A percentile compares a stretch with the other conserved stretches of the same genome.
Conservation (phyloP, 1,140 invertebrate species). For the Manduca sexta region DNA sequence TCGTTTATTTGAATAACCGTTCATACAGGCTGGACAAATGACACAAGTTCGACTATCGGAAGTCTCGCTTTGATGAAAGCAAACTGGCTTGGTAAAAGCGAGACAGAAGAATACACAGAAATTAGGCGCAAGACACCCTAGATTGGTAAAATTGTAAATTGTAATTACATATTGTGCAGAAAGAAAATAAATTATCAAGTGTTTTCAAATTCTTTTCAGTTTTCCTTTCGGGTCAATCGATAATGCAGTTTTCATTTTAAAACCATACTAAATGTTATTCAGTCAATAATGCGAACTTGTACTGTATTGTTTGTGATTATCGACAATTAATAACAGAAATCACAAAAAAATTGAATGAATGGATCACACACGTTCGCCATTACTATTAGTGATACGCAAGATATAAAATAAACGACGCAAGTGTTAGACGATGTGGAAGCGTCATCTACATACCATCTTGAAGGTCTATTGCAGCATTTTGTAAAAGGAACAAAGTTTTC, state of each 20-base stretch:
- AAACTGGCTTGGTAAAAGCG: constrained; percentile 1
- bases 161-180: constrained; percentile 6
- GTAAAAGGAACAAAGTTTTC: constrained; percentile 48
- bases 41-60: constrained; percentile 13
- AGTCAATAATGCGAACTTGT: not conserved
- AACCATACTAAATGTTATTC: not conserved
- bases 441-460: constrained; percentile 11
- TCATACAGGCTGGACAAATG: constrained; percentile 7
- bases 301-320: constrained; percentile 1
- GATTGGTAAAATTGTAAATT: constrained; percentile 3
- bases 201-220: constrained; percentile 14
- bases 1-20: constrained; percentile 4
- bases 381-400: constrained; percentile 20
- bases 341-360: constrained; percentile 4
- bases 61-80: constrained; percentile 15
- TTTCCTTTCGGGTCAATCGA: constrained; percentile 7
- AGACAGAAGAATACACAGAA: constrained; percentile 7
- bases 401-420: constrained; percentile 24
- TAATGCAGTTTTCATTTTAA: not conserved
- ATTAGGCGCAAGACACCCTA: constrained; percentile 17
- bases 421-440: constrained; percentile 14
- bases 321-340: constrained; percentile 8
- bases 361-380: constrained; percentile 34
- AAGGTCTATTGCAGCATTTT: constrained; percentile 24
- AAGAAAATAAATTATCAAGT: constrained; percentile 13